Conservation (phyloP, 1,140 invertebrate species). For the Brachionus manjavacas region DNA sequence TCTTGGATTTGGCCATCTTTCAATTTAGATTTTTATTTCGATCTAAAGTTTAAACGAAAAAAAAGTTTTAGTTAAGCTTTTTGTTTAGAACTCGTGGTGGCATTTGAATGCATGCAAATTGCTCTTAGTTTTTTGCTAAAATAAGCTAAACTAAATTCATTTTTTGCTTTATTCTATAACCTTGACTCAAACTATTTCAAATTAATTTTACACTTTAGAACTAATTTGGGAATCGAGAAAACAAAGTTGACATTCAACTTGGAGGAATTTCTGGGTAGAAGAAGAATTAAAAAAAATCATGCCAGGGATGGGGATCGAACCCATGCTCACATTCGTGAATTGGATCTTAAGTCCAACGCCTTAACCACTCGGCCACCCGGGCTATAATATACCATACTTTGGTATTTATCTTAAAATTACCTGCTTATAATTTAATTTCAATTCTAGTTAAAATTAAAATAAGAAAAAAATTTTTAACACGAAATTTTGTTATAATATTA, state of each 20-base stretch:
- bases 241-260: neutral
- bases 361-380: slow-evolving; percentile 37
- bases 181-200: neutral
- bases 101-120: slow-evolving; percentile 26
- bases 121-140: neutral
- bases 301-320: slow-evolving; percentile 39
- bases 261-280: too few relatives aligned
- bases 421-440: too few relatives aligned
- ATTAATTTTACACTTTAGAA: neutral
- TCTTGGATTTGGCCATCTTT: slow-evolving; percentile 32
- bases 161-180: neutral
- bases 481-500: too few relatives aligned
- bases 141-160: slow-evolving; percentile 3
- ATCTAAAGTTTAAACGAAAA: neutral
- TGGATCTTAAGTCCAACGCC: slow-evolving; percentile 39
- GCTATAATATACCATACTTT: neutral
- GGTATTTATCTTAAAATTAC: neutral
- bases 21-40: neutral
- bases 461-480: too few relatives aligned
- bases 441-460: too few relatives aligned
- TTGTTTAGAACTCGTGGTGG: slow-evolving; percentile 1
- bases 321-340: slow-evolving; percentile 40
- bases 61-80: neutral
- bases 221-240: neutral
- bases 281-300: neutral